Conservation (phyloP, 1,140 invertebrate genomes). For the Dufourea novaeangliae region DNA sequence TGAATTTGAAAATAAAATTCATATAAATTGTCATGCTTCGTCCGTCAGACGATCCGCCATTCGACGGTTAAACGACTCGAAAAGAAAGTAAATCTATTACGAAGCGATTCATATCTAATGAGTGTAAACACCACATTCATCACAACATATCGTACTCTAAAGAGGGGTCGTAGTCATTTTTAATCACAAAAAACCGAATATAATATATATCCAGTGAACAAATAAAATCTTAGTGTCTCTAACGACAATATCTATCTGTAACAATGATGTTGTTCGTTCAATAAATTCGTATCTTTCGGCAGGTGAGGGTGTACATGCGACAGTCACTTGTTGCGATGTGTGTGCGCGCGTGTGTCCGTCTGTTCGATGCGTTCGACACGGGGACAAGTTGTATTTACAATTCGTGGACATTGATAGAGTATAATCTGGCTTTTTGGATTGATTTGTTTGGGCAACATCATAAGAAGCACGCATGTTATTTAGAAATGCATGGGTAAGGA, state of each 20-base stretch:
- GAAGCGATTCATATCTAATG: slow-evolving; percentile 7
- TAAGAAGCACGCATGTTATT: slow-evolving; percentile 37
- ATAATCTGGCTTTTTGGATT: not conserved
- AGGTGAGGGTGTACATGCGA: slow-evolving; percentile 7
- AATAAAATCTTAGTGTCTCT: not conserved
- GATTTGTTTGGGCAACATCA: not conserved
- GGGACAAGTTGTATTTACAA: slow-evolving; percentile 32
- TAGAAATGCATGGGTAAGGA: slow-evolving; percentile 22
- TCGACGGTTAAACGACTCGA: too few relatives aligned
- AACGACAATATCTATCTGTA: not conserved
- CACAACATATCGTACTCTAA: too few relatives aligned
- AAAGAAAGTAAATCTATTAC: not conserved
- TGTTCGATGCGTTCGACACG: slow-evolving; percentile 6
- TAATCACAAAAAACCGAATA: not conserved
- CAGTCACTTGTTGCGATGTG: slow-evolving; percentile 25
- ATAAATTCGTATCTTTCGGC: not conserved
- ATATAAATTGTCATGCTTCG: too few relatives aligned
- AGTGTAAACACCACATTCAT: not conserved
- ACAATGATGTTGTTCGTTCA: not conserved
- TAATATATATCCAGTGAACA: too few relatives aligned
- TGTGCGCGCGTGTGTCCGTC: not conserved
- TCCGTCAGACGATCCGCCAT: too few relatives aligned
- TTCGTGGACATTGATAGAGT: slow-evolving; percentile 11
- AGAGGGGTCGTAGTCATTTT: not conserved
- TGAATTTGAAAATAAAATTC: too few relatives aligned